Conservation (phyloP, 2,113 vertebrate genomes). For the Verasper variegatus region DNA sequence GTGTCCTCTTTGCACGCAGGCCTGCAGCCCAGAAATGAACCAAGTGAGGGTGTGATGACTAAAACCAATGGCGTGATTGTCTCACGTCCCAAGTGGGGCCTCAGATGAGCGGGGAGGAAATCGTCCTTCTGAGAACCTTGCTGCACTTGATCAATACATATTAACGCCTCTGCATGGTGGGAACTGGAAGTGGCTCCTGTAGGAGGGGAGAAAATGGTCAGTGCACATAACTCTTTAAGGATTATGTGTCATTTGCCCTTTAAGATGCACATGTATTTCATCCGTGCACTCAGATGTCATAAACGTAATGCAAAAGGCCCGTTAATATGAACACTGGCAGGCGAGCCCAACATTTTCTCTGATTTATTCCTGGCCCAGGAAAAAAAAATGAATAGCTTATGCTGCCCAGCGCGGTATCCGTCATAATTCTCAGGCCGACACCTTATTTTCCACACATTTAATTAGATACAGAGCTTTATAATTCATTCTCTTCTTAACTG, state of each 20-base stretch:
- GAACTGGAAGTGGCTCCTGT: constrained; percentile 17
- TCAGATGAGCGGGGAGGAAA: constrained; percentile 30
- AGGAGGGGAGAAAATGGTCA: constrained; percentile 27
- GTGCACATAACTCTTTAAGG: constrained; percentile 44
- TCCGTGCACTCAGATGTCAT: constrained; percentile 58
- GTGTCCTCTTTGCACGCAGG: neutral
- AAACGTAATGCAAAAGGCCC: constrained; percentile 65
- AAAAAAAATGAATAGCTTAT: constrained; percentile 39
- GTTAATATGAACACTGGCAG: constrained; percentile 54
- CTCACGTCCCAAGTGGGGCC: constrained; percentile 8
- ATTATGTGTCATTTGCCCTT: constrained; percentile 62
- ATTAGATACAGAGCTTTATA: constrained; percentile 45
- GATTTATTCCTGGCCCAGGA: constrained; percentile 56
- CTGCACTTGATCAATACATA: constrained; percentile 52
- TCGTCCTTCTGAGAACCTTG: constrained; percentile 64
- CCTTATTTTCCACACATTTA: constrained; percentile 37
- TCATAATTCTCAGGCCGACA: constrained; percentile 63
- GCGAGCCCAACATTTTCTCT: constrained; percentile 21
- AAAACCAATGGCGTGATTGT: constrained; percentile 42
- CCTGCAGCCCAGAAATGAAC: constrained; percentile 53
- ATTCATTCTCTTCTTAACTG: constrained; percentile 52
- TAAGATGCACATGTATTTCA: constrained; percentile 59
- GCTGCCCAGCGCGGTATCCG: constrained; percentile 42
- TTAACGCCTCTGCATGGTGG: constrained; percentile 28
- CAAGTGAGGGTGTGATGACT: constrained; percentile 40